A percentile compares a stretch with the other conserved stretches of the same genome.
Evolutionary conservation across 2,888 invertebrate species (phyloP).

Genomic region (Oasisia sp.): DNA sequence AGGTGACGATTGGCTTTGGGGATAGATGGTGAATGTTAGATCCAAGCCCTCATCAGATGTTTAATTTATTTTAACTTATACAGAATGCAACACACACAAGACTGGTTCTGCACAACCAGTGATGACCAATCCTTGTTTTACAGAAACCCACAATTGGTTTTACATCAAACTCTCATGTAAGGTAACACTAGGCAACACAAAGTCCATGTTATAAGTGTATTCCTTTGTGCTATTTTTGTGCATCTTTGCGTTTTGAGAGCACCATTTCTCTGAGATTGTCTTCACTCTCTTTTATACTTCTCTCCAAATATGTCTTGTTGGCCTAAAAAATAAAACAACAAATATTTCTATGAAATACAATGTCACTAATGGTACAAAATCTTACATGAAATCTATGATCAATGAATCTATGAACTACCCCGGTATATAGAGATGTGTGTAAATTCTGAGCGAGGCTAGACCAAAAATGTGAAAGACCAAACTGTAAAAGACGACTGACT

Average conservation of each 20-base stretch:
- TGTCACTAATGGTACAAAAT: neutral
- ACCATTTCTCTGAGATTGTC: slow-evolving; percentile 84
- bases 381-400: neutral
- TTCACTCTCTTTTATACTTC: slow-evolving; percentile 84
- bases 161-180: neutral
- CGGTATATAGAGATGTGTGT: too few species aligned
- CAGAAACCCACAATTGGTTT: neutral
- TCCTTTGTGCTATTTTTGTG: neutral
- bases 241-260: slow-evolving; percentile 52
- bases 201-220: neutral
- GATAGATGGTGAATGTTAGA: too few species aligned
- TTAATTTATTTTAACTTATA: neutral
- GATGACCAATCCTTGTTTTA: neutral
- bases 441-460: too few species aligned
- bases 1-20: neutral
- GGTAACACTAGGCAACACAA: neutral
- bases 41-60: neutral
- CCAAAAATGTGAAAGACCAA: too few species aligned
- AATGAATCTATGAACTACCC: too few species aligned
- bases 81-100: neutral
- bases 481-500: too few species aligned
- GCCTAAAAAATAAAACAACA: neutral
- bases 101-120: neutral
- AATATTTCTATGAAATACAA: neutral
- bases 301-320: slow-evolving; percentile 80